Conservation (phyloP, 2,113 vertebrate genomes). For the Sterrhoptilus dennistouni region DNA sequence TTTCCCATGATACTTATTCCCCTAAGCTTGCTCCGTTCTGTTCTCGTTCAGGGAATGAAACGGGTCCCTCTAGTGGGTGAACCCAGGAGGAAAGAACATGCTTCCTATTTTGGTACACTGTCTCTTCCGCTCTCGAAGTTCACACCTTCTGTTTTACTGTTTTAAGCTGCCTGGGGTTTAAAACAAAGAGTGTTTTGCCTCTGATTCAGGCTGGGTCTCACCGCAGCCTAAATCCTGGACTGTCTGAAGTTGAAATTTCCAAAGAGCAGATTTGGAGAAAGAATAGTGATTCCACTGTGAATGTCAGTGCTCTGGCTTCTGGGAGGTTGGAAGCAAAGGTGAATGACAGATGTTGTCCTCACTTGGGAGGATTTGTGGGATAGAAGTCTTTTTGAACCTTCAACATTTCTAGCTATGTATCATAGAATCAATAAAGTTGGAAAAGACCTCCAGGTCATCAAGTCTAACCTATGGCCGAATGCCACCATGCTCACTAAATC, state of each 20-base stretch:
- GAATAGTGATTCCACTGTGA: neutral
- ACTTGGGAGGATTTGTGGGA: neutral
- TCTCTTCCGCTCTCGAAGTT: neutral
- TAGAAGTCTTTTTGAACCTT: neutral
- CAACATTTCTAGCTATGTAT: neutral
- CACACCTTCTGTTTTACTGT: neutral
- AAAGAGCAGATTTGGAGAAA: neutral
- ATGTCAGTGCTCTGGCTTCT: neutral
- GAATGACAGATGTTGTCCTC: neutral
- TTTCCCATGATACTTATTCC: neutral
- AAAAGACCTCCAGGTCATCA: neutral
- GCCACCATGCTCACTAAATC: neutral
- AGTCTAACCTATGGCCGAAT: neutral
- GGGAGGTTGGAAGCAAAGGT: neutral
- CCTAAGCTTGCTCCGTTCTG: neutral
- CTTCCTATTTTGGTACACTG: accelerated
- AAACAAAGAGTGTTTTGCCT: neutral
- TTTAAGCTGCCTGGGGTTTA: neutral
- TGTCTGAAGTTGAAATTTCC: neutral
- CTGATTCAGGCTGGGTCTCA: neutral
- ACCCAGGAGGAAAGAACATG: neutral
- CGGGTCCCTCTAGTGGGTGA: neutral
- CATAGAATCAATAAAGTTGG: neutral
- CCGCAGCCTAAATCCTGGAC: neutral
- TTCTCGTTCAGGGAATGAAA: neutral